These are phyloP conservation scores for Tetropium fuscum DNA, from an alignment of 2,888 invertebrate genomes.

Conservation along the genomic window DNA sequence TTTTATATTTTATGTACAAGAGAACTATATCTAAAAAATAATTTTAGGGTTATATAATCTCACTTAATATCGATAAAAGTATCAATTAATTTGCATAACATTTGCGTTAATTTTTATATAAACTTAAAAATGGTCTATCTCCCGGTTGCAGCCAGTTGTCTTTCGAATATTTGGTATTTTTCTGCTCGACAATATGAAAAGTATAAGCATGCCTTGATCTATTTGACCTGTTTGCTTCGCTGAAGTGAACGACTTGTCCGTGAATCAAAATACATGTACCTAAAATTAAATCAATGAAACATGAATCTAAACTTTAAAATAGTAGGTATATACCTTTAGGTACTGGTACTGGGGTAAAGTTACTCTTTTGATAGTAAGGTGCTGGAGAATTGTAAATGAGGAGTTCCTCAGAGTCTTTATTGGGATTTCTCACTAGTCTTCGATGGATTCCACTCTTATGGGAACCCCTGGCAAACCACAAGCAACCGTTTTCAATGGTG, in stretches of 20 bases:
- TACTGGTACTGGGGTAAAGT: constrained; percentile 84
- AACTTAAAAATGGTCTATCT: constrained; percentile 75
- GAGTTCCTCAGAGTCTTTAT: constrained; percentile 70
- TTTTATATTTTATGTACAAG: too few relatives aligned
- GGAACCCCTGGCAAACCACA: constrained; percentile 93
- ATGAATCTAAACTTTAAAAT: not conserved
- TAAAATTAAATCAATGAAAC: constrained; percentile 58
- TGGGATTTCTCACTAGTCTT: constrained; percentile 78
- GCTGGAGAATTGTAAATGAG: constrained; percentile 78
- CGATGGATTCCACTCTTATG: constrained; percentile 87
- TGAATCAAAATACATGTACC: constrained; percentile 91
- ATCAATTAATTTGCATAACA: too few relatives aligned
- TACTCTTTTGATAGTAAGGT: constrained; percentile 78
- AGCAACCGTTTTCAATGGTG: constrained; percentile 92
- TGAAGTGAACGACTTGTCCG: constrained; percentile 94
- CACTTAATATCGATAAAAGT: too few relatives aligned
- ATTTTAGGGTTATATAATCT: too few relatives aligned
- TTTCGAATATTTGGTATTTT: constrained; percentile 78
- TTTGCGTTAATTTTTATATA: constrained; percentile 71
- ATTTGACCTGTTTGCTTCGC: constrained; percentile 85
- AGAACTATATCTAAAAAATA: too few relatives aligned
- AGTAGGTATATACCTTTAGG: constrained; percentile 76
- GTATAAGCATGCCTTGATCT: constrained; percentile 94
- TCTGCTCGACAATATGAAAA: constrained; percentile 90
- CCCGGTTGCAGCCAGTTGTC: constrained; percentile 90